phyloP scores from a whole-genome alignment of 2,797 vertebrate genomes.

The Craterocephalus amniculus region DNA sequence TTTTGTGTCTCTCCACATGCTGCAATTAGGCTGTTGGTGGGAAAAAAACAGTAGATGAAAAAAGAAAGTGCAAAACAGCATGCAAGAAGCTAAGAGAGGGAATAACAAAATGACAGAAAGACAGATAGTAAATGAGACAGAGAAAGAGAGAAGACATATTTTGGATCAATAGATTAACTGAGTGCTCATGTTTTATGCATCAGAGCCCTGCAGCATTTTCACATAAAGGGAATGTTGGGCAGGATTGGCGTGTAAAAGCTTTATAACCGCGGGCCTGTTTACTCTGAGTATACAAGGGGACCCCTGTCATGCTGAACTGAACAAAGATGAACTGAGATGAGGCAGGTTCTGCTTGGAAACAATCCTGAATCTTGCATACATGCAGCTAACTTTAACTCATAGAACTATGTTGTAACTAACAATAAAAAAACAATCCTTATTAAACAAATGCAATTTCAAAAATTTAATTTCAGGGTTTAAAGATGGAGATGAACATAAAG shows the following conservation, averaged over 20 bases:
- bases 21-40: constrained; percentile 27
- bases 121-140: constrained; percentile 73
- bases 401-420: neutral
- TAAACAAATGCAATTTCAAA: neutral
- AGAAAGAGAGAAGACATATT: constrained; percentile 76
- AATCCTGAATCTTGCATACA: neutral
- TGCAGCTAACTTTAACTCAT: accelerated
- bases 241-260: constrained; percentile 85
- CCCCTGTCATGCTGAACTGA: constrained; percentile 44
- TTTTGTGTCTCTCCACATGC: constrained; percentile 15
- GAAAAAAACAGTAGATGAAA: constrained; percentile 9
- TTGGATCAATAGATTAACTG: constrained; percentile 87
- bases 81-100: constrained; percentile 30
- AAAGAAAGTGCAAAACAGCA: neutral
- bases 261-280: constrained; percentile 84
- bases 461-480: too few species aligned
- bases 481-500: neutral
- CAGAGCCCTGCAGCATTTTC: constrained; percentile 83
- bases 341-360: constrained; percentile 17
- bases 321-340: constrained; percentile 23
- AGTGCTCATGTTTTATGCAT: constrained; percentile 86
- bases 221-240: constrained; percentile 83
- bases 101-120: constrained; percentile 60
- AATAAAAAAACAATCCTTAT: neutral
- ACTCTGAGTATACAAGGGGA: constrained; percentile 69